A percentile compares a stretch with the other conserved stretches of the same genome.
These are phyloP conservation scores for Garra rufa DNA, from an alignment of 2,113 vertebrate species.

Conservation along the genomic window DNA sequence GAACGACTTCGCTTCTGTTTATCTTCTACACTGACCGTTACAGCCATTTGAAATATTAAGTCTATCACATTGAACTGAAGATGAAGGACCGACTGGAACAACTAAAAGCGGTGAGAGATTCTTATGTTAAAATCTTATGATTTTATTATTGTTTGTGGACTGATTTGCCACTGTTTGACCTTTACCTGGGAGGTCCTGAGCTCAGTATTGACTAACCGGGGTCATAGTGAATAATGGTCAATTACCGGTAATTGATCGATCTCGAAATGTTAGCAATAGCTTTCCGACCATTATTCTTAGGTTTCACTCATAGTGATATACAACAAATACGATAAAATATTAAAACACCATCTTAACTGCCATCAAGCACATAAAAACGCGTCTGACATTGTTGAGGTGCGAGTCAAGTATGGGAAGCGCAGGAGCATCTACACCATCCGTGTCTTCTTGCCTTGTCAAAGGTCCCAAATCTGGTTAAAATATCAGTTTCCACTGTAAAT, in stretches of 20 bases:
- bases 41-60: background rate
- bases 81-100: constrained; percentile 97
- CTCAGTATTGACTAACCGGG: background rate
- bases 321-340: background rate
- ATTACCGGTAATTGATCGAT: background rate
- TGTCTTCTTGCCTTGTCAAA: background rate
- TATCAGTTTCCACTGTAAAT: background rate
- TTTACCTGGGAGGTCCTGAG: background rate
- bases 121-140: background rate
- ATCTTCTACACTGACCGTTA: background rate
- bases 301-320: background rate
- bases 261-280: background rate
- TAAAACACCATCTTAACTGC: background rate
- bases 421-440: background rate
- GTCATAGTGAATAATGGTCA: background rate
- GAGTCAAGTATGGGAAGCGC: background rate
- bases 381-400: background rate
- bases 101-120: constrained; percentile 85
- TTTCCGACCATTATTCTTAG: background rate
- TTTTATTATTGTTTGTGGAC: constrained; percentile 2
- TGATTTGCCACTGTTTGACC: background rate
- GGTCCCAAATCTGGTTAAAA: background rate
- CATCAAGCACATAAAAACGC: background rate
- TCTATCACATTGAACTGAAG: constrained; percentile 53
- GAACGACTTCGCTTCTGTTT: background rate